These are phyloP conservation scores for Criorhina ranunculi DNA, from an alignment of 2,888 invertebrate genomes.

Conservation along the genomic window DNA sequence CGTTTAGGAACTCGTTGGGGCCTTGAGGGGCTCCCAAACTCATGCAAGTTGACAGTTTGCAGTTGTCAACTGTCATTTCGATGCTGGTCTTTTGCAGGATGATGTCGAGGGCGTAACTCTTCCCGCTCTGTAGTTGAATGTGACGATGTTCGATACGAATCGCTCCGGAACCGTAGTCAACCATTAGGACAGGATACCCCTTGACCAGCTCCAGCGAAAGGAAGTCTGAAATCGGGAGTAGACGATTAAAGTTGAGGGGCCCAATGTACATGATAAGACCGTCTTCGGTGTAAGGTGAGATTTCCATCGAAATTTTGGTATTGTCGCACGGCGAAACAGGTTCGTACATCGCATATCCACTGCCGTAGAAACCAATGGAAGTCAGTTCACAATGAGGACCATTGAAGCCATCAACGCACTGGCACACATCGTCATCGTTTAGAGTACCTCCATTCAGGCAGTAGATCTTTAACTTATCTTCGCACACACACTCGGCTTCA, in stretches of 20 bases:
- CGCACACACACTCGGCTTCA: constrained; percentile 91
- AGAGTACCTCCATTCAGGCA: constrained; percentile 92
- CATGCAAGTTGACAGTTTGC: constrained; percentile 89
- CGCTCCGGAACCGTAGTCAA: constrained; percentile 95
- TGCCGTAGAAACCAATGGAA: constrained; percentile 94
- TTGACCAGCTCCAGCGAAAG: constrained; percentile 93
- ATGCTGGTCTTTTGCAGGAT: constrained; percentile 88
- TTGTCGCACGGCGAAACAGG: constrained; percentile 94
- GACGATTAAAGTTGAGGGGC: constrained; percentile 88
- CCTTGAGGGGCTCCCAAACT: constrained; percentile 89
- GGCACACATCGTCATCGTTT: constrained; percentile 88
- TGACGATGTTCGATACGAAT: constrained; percentile 89
- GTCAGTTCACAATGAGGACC: constrained; percentile 97
- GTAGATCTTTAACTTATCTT: constrained; percentile 84
- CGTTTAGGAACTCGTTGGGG: constrained; percentile 90
- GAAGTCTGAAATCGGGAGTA: constrained; percentile 91
- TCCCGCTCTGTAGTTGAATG: constrained; percentile 92
- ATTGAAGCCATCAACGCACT: constrained; percentile 91
- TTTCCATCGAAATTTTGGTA: constrained; percentile 91
- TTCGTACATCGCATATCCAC: constrained; percentile 96
- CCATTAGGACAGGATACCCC: constrained; percentile 92
- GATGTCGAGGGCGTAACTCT: constrained; percentile 94
- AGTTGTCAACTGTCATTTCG: constrained; percentile 92
- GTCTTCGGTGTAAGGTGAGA: constrained; percentile 90
- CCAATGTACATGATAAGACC: constrained; percentile 97